Base-by-base conservation (phyloP, 2,888 invertebrate genomes). In the Andricus curvator region DNA sequence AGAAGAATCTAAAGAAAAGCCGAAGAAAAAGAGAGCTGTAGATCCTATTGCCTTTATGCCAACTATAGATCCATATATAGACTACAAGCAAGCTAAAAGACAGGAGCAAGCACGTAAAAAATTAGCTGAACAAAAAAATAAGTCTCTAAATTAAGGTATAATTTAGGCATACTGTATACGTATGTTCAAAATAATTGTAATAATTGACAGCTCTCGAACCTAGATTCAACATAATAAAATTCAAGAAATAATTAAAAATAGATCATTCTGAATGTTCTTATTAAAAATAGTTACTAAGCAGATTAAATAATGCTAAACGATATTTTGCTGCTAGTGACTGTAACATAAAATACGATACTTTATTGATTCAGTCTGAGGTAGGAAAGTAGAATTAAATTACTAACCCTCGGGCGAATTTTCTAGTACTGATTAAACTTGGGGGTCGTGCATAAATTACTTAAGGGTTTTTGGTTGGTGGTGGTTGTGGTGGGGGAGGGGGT, bases 31-130 rank as follows among this genome's bases (percentile, higher is more conserved):
- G 29, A 74, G 33, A 51, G n/a, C 22, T 22, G 13, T 25, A 8
- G 44, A 68, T 68, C 44, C 15, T 11, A 68, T 68, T 68, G 68
- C 44, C 9, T 68, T 44, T 48, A 8, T 25, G 22, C 25, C 68
- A 22, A 25, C 68, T 17, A 68, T 68, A 44, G 68, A 68, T 44
- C 68, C 68, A 15, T 25, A 29, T 17, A 0, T 68, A 3, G 68
- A 68, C 6, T 17, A 15, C 44, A 13, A 22, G 9, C 48, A 17
- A 11, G n/a, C 68, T 44, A 68, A 25, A 17, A 68, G n/a, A 17
- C 68, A 68, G 51, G 15, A 65, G 65, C 56, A 65, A 67, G 37
- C 66, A 77, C 68, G 78, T 22, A 56, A 76, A 77, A 25, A 78
- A 51, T n/a, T 56, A 37, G 20, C 51, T 77, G 25, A 66, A 41